Evolutionary conservation across 2,113 vertebrate species (phyloP).

Genomic region (Jacana jacana): DNA sequence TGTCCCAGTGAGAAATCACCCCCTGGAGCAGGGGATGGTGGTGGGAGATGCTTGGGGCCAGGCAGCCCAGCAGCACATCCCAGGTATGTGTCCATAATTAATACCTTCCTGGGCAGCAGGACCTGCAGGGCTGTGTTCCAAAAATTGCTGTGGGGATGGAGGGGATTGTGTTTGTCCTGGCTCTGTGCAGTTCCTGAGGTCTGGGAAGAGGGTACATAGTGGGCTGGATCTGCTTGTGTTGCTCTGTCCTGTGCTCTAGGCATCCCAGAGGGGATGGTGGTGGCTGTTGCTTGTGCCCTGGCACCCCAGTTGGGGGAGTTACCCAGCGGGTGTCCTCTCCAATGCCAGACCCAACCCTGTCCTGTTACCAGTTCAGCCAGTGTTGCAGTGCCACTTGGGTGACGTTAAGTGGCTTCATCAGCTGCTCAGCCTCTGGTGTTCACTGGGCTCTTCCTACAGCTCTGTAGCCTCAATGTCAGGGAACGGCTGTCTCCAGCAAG

Average conservation of each 20-base stretch:
- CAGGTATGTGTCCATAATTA: slow-evolving; percentile 1
- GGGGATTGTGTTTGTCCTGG: not conserved
- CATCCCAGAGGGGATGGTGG: not conserved
- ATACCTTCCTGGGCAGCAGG: not conserved
- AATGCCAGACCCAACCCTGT: not conserved
- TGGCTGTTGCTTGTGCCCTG: not conserved
- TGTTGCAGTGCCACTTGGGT: not conserved
- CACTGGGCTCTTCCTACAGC: not conserved
- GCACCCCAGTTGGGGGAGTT: rapidly evolving
- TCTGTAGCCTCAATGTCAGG: rapidly evolving
- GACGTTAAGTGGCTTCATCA: not conserved
- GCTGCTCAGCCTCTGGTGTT: not conserved
- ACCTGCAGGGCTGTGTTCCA: not conserved
- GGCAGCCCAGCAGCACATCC: slow-evolving; percentile 6
- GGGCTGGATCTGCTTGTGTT: not conserved
- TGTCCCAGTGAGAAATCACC: not conserved
- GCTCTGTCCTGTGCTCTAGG: not conserved
- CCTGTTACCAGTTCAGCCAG: not conserved
- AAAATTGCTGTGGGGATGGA: not conserved
- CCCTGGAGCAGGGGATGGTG: not conserved
- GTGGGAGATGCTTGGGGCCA: not conserved
- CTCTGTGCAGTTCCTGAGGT: not conserved
- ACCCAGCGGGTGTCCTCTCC: not conserved
- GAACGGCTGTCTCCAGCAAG: not conserved
- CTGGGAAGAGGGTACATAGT: rapidly evolving